Evolutionary conservation across 1,140 invertebrate genomes (phyloP).

Genomic region (Plectus sambesii): DNA sequence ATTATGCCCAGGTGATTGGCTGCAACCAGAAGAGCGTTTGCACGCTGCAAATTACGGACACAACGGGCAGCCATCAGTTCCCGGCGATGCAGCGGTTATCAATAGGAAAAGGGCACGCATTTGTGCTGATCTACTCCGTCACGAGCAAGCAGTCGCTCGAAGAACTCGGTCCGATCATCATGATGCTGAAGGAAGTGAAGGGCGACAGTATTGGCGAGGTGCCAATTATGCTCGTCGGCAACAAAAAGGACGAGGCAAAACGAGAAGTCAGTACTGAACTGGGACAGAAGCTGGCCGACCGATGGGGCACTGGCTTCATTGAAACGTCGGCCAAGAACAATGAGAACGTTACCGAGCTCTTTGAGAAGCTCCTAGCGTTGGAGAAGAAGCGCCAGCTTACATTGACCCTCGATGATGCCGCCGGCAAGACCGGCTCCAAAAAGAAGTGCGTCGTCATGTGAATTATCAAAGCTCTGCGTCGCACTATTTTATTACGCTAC

Average conservation of each 20-base stretch:
- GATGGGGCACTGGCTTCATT: conserved; percentile 90
- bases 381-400: conserved; percentile 36
- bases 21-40: conserved; percentile 96
- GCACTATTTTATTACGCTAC: too few species aligned
- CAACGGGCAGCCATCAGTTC: conserved; percentile 98
- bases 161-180: conserved; percentile 87
- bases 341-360: conserved; percentile 88
- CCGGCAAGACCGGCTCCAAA: conserved; percentile 24
- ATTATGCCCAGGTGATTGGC: conserved; percentile 95
- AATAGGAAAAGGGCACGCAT: conserved; percentile 73
- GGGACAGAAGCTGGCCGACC: conserved; percentile 71
- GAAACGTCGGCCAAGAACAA: conserved; percentile 99
- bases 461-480: too few species aligned
- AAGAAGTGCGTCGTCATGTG: conserved; percentile 28
- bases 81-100: conserved; percentile 98
- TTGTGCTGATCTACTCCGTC: conserved; percentile 51
- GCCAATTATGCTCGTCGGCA: conserved; percentile 85
- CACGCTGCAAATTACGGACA: conserved; percentile 96
- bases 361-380: conserved; percentile 27
- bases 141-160: conserved; percentile 77
- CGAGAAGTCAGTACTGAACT: conserved; percentile 60
- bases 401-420: conserved; percentile 30
- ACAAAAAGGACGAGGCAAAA: conserved; percentile 53
- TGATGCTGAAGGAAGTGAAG: conserved; percentile 65
- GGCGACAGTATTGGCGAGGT: conserved; percentile 64